Evolutionary conservation across 2,888 invertebrate genomes (phyloP).

Genomic region (Bimastos eiseni): DNA sequence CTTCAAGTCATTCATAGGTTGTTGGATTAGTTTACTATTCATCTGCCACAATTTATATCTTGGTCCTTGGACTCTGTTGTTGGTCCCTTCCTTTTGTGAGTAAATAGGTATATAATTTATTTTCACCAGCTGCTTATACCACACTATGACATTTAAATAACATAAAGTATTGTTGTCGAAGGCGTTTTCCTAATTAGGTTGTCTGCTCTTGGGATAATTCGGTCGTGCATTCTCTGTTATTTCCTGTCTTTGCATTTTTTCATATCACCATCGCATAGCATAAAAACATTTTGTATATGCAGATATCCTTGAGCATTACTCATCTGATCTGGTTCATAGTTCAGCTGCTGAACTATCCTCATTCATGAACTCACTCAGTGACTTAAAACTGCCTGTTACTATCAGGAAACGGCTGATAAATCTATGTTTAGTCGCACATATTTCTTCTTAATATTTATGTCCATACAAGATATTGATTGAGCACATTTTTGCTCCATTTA

Average conservation of each 20-base stretch:
- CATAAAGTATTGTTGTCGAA: too few relatives aligned
- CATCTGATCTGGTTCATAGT: too few relatives aligned
- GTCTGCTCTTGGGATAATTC: too few relatives aligned
- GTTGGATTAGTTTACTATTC: background rate
- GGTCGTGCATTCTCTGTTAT: background rate
- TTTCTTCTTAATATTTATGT: background rate
- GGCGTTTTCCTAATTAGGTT: too few relatives aligned
- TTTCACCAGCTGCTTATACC: too few relatives aligned
- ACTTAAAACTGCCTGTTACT: background rate
- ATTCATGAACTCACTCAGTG: background rate
- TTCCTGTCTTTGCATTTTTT: background rate
- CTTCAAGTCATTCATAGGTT: background rate
- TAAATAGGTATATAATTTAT: too few relatives aligned
- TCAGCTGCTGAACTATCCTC: too few relatives aligned
- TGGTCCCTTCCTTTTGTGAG: background rate
- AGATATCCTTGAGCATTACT: background rate
- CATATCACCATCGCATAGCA: background rate
- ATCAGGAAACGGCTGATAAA: background rate
- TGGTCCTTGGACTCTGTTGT: background rate
- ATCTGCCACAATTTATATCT: background rate
- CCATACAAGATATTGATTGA: background rate
- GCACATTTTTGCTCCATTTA: background rate
- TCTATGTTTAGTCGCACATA: background rate
- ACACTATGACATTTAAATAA: too few relatives aligned
- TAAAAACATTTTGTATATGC: background rate